These are phyloP conservation scores for Dascyllus trimaculatus DNA, from an alignment of 2,113 vertebrate genomes.

Conservation along the genomic window DNA sequence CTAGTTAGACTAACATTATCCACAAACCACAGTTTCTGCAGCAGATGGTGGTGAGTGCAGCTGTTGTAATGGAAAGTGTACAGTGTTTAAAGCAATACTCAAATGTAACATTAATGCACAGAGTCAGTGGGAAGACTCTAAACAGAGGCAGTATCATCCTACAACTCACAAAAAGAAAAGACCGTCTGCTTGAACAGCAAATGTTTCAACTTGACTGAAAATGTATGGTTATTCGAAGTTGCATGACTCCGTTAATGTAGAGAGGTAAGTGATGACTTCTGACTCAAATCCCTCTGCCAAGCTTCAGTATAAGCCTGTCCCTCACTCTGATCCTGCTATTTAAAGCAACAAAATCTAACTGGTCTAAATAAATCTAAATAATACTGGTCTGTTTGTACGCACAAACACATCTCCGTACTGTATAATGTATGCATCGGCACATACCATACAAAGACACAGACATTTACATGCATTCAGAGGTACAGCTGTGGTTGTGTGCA, in stretches of 20 bases:
- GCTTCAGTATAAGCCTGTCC: not conserved
- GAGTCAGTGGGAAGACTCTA: not conserved
- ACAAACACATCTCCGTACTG: not conserved
- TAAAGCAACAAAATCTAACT: not conserved
- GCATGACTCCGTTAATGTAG: not conserved
- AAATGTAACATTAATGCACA: not conserved
- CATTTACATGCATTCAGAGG: not conserved
- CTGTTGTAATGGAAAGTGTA: too few species aligned
- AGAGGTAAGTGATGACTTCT: constrained; percentile 2
- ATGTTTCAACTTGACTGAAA: not conserved
- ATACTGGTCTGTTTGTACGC: not conserved
- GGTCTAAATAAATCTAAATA: too few species aligned
- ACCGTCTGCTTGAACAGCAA: not conserved
- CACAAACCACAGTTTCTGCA: not conserved
- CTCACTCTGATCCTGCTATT: not conserved
- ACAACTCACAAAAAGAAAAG: not conserved
- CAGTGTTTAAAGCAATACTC: too few species aligned
- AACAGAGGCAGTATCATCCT: not conserved
- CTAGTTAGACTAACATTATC: not conserved
- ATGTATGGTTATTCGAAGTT: not conserved
- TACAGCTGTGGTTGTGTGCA: constrained; percentile 26
- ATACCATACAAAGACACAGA: not conserved
- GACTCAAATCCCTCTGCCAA: not conserved
- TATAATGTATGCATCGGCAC: not conserved
- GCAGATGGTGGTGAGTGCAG: not conserved